These are phyloP conservation scores for Melanostoma mellinum DNA, from an alignment of 2,888 invertebrate species.

Conservation along the genomic window DNA sequence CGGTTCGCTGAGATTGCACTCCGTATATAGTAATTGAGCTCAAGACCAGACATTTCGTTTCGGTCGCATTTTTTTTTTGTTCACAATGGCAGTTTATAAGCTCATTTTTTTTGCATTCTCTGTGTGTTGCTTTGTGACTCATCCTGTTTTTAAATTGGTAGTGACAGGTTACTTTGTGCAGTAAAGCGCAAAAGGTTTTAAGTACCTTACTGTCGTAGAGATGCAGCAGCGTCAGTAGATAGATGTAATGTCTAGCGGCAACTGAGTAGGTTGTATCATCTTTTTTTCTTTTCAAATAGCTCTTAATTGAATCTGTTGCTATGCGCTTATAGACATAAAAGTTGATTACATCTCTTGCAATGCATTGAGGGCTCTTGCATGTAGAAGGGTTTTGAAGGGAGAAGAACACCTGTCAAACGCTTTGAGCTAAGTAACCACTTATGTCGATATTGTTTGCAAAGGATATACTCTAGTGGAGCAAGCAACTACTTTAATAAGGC, in stretches of 20 bases:
- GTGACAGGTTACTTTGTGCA: slow-evolving; percentile 53
- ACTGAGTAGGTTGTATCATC: slow-evolving; percentile 6
- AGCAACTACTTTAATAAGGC: too few relatives aligned
- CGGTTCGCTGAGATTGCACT: slow-evolving; percentile 37
- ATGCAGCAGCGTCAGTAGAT: slow-evolving; percentile 1
- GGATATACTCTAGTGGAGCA: not conserved
- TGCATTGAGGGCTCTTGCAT: slow-evolving; percentile 14
- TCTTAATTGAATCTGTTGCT: slow-evolving; percentile 50
- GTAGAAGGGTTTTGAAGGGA: not conserved
- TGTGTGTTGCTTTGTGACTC: slow-evolving; percentile 1
- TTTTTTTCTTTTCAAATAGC: slow-evolving; percentile 20
- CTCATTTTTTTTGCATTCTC: not conserved
- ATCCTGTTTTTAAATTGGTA: slow-evolving; percentile 15
- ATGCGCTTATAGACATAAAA: slow-evolving; percentile 35
- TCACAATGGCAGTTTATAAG: slow-evolving; percentile 58
- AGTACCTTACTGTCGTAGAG: slow-evolving; percentile 27
- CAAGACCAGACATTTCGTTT: slow-evolving; percentile 66
- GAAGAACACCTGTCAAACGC: slow-evolving; percentile 16
- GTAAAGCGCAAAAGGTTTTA: slow-evolving; percentile 28
- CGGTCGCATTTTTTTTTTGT: slow-evolving; percentile 45
- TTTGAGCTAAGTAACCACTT: slow-evolving; percentile 35
- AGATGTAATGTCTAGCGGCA: slow-evolving; percentile 34
- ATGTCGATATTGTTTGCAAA: slow-evolving; percentile 24
- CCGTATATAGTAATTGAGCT: slow-evolving; percentile 60
- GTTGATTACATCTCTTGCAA: slow-evolving; percentile 38